Evolutionary conservation across 1,140 invertebrate species (phyloP).

Genomic region (Metopolophium dirhodum): DNA sequence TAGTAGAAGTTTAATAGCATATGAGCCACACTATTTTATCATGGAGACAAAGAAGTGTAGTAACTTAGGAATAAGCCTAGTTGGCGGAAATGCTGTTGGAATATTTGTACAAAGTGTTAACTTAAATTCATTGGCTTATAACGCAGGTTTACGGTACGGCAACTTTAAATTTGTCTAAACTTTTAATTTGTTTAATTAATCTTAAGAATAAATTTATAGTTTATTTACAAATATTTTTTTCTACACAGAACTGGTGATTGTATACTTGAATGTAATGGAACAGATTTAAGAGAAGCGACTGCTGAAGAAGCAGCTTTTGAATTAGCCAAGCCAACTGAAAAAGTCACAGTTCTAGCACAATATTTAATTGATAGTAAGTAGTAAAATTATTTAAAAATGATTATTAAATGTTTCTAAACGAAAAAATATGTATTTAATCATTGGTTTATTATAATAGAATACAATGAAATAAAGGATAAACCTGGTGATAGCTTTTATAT

Average conservation of each 20-base stretch:
- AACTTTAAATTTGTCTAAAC: not conserved
- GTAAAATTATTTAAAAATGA: slow-evolving; percentile 47
- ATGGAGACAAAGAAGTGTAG: slow-evolving; percentile 89
- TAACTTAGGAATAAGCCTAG: slow-evolving; percentile 87
- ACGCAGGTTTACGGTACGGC: slow-evolving; percentile 70
- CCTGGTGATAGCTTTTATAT: slow-evolving; percentile 95
- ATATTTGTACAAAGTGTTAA: slow-evolving; percentile 95
- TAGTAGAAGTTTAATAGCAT: slow-evolving; percentile 56
- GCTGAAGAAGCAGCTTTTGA: slow-evolving; percentile 94
- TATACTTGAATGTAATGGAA: slow-evolving; percentile 92
- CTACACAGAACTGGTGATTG: slow-evolving; percentile 76
- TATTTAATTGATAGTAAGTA: slow-evolving; percentile 75
- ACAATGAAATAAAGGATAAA: slow-evolving; percentile 91
- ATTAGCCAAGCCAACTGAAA: slow-evolving; percentile 87
- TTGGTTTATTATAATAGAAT: slow-evolving; percentile 68
- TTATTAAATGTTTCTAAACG: not conserved
- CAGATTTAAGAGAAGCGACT: slow-evolving; percentile 85
- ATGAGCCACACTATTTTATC: slow-evolving; percentile 79
- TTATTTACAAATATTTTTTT: slow-evolving; percentile 35
- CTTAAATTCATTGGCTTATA: slow-evolving; percentile 82
- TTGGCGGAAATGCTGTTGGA: slow-evolving; percentile 94
- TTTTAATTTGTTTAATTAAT: slow-evolving; percentile 22
- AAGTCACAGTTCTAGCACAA: slow-evolving; percentile 79
- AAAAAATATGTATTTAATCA: not conserved
- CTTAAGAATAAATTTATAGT: not conserved